Evolutionary conservation across 2,888 invertebrate genomes (phyloP), one percentile per base, ranked within the genome.

Genomic region (Drosophila eohydei): DNA sequence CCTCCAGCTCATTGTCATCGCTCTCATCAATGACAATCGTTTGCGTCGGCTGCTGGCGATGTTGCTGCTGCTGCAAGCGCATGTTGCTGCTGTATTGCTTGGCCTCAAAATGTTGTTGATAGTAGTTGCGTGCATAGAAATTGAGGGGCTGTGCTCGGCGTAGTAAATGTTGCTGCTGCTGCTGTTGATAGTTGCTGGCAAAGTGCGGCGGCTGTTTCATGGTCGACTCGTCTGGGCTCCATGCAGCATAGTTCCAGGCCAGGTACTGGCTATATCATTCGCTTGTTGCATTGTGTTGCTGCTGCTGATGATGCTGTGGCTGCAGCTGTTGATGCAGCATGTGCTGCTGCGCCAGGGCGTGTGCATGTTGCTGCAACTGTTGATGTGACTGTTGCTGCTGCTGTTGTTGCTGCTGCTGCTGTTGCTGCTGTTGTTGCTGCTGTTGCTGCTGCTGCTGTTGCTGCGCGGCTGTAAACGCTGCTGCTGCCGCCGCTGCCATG

Each of bases 401-500:
- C 21, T 84, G 85, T 32, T 85, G 80, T n/a, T 87, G 79, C 30
- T 83, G 83, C 11, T 89, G 91, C 0, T 80, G 84, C 8, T 91
- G 88, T 0, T 90, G 81, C 59, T 91, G 88, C 3, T 91, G 91
- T 1, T 91, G 91, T 0, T 91, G 89, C 0, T 89, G 88, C 11
- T 89, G 88, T 28, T 92, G 92, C 34, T 91, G 92, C 6, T 91
- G 91, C 2, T 91, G 89, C 4, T 90, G 89, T 12, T 90, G 87
- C 59, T 91, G 92, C 54, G 89, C 91, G 51, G 91, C 91, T 46
- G 89, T 90, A 12, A 90, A 91, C 12, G 92, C 92, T 12, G 93
- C 92, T 26, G 92, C 92, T 36, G 93, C 92, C 87, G 94, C 93
- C 92, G 92, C 91, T 75, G 93, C 92, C 90, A 91, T 91, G 11